A percentile compares a stretch with the other conserved stretches of the same genome.
Evolutionary conservation across 1,140 invertebrate species (phyloP).

Genomic region (Drosophila tani): DNA sequence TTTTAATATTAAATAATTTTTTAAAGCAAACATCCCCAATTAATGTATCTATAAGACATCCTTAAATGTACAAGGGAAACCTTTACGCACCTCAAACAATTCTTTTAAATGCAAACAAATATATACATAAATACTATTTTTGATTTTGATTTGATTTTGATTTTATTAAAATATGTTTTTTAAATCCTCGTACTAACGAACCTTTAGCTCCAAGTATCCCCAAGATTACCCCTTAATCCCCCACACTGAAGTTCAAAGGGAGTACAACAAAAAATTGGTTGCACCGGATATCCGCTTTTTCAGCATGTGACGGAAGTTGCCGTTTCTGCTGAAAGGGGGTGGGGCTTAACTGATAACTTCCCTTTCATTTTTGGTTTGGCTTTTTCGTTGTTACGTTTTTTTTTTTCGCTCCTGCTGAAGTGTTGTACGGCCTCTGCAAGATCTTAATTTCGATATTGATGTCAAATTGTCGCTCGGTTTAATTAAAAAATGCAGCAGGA

Average conservation of each 20-base stretch:
- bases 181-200: too few species aligned
- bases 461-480: slow-evolving; percentile 78
- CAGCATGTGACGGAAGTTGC: slow-evolving; percentile 59
- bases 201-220: too few species aligned
- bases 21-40: too few species aligned
- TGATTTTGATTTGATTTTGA: too few species aligned
- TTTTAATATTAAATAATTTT: background rate
- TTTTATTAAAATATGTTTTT: too few species aligned
- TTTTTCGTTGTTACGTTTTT: slow-evolving; percentile 27
- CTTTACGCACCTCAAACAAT: too few species aligned
- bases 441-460: slow-evolving; percentile 84
- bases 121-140: background rate
- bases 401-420: slow-evolving; percentile 4
- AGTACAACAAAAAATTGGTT: slow-evolving; percentile 40
- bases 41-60: too few species aligned
- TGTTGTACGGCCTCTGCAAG: slow-evolving; percentile 54
- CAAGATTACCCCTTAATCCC: background rate
- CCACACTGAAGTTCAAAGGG: background rate
- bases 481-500: slow-evolving; percentile 72
- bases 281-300: slow-evolving; percentile 73
- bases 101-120: too few species aligned
- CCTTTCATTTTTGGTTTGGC: slow-evolving; percentile 36
- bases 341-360: slow-evolving; percentile 39
- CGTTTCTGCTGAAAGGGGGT: slow-evolving; percentile 1
- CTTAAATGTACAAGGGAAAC: too few species aligned